phyloP scores from a whole-genome alignment of 2,797 vertebrate species.

The Trachops cirrhosus region DNA sequence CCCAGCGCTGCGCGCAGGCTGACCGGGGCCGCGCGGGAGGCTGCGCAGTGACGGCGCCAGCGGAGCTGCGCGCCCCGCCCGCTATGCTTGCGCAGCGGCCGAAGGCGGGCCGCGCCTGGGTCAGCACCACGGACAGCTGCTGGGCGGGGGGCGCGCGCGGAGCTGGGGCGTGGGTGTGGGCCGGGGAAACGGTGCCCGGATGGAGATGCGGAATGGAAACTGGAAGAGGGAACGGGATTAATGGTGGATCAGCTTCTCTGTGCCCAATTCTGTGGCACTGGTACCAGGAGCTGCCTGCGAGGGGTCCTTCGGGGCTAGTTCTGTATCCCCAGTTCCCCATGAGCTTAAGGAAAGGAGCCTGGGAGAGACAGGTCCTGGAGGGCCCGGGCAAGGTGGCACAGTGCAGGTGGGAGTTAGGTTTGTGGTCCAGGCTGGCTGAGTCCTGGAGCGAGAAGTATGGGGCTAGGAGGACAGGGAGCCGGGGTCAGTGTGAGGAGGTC shows the following conservation, averaged over 20 bases:
- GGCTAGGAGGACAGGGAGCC: accelerated
- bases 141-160: too few species aligned
- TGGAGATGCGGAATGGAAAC: accelerated
- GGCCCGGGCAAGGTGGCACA: not conserved
- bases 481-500: not conserved
- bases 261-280: not conserved
- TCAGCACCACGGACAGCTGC: conserved; percentile 69
- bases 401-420: not conserved
- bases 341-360: not conserved
- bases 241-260: not conserved
- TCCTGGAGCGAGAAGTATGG: accelerated
- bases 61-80: conserved; percentile 7
- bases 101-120: not conserved
- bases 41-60: conserved; percentile 71
- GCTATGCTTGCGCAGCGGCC: conserved; percentile 72
- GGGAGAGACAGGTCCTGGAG: too few species aligned
- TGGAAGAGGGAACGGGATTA: accelerated
- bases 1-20: not conserved
- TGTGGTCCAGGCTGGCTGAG: not conserved
- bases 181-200: accelerated
- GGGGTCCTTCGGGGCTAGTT: accelerated
- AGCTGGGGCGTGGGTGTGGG: accelerated
- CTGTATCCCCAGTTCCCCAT: accelerated
- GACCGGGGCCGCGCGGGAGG: conserved; percentile 49
- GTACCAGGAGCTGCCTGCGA: accelerated